phyloP scores from a whole-genome alignment of 2,888 invertebrate species.

The Xylocampa areola region DNA sequence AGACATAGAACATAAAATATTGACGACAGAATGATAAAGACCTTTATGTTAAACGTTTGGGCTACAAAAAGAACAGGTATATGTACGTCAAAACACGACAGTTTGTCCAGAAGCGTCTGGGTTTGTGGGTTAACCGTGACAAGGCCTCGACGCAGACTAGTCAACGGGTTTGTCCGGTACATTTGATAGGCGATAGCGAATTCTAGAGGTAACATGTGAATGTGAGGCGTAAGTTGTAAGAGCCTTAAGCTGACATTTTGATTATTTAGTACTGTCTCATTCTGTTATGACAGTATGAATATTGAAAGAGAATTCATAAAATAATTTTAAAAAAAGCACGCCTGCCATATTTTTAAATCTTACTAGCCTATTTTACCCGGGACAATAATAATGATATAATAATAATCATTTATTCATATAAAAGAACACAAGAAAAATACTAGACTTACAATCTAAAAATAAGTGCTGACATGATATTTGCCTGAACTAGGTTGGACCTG shows the following conservation, averaged over 20 bases:
- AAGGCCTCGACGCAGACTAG: slow-evolving; percentile 60
- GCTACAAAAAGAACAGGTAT: slow-evolving; percentile 37
- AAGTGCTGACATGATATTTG: too few relatives aligned
- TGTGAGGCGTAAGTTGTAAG: neutral
- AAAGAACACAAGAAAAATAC: too few relatives aligned
- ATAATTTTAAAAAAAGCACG: too few relatives aligned
- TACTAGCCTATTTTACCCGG: too few relatives aligned
- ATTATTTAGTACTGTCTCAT: too few relatives aligned
- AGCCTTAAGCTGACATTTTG: neutral
- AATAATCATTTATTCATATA: too few relatives aligned
- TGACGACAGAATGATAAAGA: slow-evolving; percentile 3
- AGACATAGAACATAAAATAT: slow-evolving; percentile 1
- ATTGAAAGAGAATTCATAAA: too few relatives aligned
- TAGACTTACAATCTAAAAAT: too few relatives aligned
- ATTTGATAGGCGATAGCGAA: slow-evolving; percentile 29
- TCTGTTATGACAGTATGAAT: too few relatives aligned
- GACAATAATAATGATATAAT: too few relatives aligned
- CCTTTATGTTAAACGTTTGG: slow-evolving; percentile 11
- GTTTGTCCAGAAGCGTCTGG: slow-evolving; percentile 49
- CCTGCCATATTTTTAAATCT: too few relatives aligned
- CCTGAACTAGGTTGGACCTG: too few relatives aligned
- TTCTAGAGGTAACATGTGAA: neutral
- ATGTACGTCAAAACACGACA: slow-evolving; percentile 21
- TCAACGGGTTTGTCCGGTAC: slow-evolving; percentile 30
- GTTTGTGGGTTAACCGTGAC: slow-evolving; percentile 68